These are phyloP conservation scores for Aurelia coerulea DNA, from an alignment of 30 jellyfish, hydroid and myxozoan species.

Conservation along the genomic window DNA sequence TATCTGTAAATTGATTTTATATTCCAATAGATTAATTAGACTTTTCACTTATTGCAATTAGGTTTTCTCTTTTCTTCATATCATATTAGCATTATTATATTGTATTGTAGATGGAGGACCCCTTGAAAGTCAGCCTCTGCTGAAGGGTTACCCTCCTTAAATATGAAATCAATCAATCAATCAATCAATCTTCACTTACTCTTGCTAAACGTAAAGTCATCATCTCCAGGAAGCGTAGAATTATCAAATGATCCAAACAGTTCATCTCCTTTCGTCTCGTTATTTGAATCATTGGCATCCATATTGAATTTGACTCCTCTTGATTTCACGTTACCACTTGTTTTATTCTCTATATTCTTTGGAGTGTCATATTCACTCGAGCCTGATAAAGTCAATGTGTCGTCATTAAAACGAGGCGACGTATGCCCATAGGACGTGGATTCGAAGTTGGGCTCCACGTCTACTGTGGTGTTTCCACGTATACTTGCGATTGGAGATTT, in stretches of 20 bases:
- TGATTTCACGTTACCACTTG: neutral
- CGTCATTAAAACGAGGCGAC: neutral
- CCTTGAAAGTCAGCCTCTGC: no score
- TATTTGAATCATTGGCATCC: constrained; percentile 5
- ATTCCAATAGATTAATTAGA: no score
- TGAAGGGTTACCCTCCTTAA: no score
- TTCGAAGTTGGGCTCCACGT: constrained; percentile 1
- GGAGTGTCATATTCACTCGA: constrained; percentile 7
- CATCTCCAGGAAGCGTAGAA: constrained; percentile 48
- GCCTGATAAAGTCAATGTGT: neutral
- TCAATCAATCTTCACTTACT: constrained; percentile 7
- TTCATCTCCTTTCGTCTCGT: neutral
- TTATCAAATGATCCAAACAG: constrained; percentile 11
- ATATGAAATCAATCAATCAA: no score
- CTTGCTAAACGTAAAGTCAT: constrained; percentile 38
- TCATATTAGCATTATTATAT: no score
- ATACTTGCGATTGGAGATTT: neutral
- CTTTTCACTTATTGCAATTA: no score
- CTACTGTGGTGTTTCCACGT: neutral
- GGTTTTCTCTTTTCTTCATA: no score
- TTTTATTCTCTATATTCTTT: neutral
- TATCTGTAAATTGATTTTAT: no score
- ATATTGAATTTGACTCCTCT: constrained; percentile 51
- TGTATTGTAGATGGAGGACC: no score
- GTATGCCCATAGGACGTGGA: neutral